Base-by-base conservation (phyloP, 2,797 vertebrate species). In the Phyllotis vaccarum region DNA sequence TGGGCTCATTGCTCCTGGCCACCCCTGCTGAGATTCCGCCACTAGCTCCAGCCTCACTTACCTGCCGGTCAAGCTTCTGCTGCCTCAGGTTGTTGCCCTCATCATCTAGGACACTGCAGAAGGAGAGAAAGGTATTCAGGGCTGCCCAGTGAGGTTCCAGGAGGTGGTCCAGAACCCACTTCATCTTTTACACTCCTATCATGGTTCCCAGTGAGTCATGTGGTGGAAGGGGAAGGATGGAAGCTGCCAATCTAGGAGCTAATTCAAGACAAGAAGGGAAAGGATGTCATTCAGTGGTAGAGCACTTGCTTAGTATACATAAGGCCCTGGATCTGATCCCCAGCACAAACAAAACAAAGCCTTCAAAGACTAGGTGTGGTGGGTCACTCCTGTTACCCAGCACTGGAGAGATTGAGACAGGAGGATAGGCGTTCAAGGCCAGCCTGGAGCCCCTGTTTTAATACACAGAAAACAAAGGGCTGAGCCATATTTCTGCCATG, bases 31-130 rank as follows among this genome's bases (percentile, higher is more conserved):
- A 29, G 81, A 24, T 13, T 11, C 88, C 5, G 0, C 40, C 19
- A 3, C 21, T 58, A 0, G 72, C 62, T 86, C 88, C 40, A 21
- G 68, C 49, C 54, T 94, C 87, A 97, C 98, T 98, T 97, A 99
- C 99, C 99, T 99, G 99, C 98, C 99, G 99, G 97, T 99, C 99
- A 97, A 99, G 99, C 98, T 99, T 99, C 98, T 99, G 99, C 98
- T 99, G 99, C 94, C 99, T 98, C 72, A 99, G 98, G 98, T 99
- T 99, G 98, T 99, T 99, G 97, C 99, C 99, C 95, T 99, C 99
- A 98, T 99, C 99, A 97, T 99, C 99, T 99, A 99, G 99, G 98
- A 99, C 99, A 98, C 99, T 99, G 98, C 81, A 97, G 97, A 98
- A 62, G 96, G 94, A 97, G 94, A 97, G 60, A 52, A 21, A 60